Base-by-base conservation (phyloP, 2,888 invertebrate species). In the Leptogaster cylindrica region DNA sequence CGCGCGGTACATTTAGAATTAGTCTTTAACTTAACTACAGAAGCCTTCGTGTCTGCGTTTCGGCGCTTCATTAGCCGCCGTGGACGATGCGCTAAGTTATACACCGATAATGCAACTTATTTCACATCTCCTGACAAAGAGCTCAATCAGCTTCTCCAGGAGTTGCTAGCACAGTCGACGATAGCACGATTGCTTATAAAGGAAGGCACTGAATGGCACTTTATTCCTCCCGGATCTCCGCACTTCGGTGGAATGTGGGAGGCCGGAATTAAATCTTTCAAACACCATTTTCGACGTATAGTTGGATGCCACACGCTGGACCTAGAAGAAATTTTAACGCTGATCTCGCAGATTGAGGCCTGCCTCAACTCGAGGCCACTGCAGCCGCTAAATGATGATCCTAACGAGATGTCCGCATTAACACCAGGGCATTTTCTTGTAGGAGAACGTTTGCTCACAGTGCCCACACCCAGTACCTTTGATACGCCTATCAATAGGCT, bases 171-270 rank as follows among this genome's bases (percentile, higher is more conserved):
- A 4, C 10, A 10, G 2, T 10, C 27, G 6, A 12, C 28, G 12
- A n/a, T n/a, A n/a, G n/a, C n/a, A n/a, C n/a, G n/a, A n/a, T 14
- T 51, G 20, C 28, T 28, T 2, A n/a, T n/a, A n/a, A 16, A 51
- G 2, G 12, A 6, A 14, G 33, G 67, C 2, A 67, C 61, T 1
- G 31, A 66, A 1, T 77, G 77, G 76, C 70, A 74, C 18, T 78
- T 76, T 39, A 75, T 71, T 27, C 75, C 75, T 3, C 73, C 76
- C 2, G 51, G 55, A 7, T 67, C 74, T 8, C 74, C 75, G 0
- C 74, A 77, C 64, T 74, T 74, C 52, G 75, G 76, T 4, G 76
- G 75, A 4, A 41, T 75, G 7, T 76, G 75, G 74, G 77, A 77
- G 65, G 72, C 74, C 4, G 73, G 71, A 4, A 73, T 76, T 3